These are phyloP conservation scores for Lepus americanus DNA, from an alignment of 2,113 vertebrate genomes.

Conservation along the genomic window DNA sequence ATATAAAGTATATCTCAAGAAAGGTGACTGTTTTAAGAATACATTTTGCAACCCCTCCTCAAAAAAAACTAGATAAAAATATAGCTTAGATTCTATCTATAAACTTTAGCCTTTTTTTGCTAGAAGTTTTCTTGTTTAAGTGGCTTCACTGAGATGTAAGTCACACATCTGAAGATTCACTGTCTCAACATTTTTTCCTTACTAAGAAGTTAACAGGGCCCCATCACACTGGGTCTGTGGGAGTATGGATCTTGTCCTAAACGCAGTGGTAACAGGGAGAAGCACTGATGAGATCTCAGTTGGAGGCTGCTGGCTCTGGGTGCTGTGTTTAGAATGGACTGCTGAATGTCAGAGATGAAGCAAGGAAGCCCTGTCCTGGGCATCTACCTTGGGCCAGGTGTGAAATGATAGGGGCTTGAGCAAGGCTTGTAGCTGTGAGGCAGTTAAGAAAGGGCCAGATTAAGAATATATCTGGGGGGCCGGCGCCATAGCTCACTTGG, in stretches of 20 bases:
- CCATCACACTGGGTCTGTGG: background rate
- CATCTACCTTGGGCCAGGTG: background rate
- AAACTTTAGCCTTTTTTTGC: background rate
- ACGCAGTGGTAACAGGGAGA: background rate
- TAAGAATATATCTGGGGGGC: background rate
- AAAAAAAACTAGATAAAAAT: background rate
- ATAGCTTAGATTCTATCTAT: conserved; percentile 36
- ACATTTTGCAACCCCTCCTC: background rate
- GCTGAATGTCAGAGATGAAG: background rate
- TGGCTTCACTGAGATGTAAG: background rate
- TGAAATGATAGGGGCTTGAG: background rate
- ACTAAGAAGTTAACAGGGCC: background rate
- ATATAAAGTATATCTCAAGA: background rate
- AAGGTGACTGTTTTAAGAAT: background rate
- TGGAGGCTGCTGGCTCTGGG: background rate
- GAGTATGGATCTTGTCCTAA: background rate
- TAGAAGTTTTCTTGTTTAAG: background rate
- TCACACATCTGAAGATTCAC: background rate
- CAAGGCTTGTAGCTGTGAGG: background rate
- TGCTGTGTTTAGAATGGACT: background rate
- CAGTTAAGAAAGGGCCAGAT: background rate
- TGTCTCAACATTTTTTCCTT: background rate
- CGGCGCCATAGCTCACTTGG: no score
- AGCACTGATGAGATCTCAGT: background rate
- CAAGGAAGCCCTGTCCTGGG: background rate